Evolutionary conservation across 2,888 invertebrate species (phyloP).

Genomic region (Glaucopsyche alexis): DNA sequence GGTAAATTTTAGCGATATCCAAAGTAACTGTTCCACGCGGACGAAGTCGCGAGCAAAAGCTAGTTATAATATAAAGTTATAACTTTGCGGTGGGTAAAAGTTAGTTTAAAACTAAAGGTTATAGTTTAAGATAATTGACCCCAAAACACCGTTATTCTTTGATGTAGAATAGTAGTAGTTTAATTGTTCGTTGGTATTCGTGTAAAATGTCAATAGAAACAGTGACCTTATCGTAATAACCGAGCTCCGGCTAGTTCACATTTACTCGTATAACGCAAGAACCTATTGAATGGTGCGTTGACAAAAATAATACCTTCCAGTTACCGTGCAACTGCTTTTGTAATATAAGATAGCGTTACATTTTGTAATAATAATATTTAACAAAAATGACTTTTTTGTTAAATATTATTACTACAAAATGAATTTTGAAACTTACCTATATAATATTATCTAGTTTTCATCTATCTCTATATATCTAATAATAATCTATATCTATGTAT

Average conservation of each 20-base stretch:
- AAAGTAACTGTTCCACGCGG: too few species aligned
- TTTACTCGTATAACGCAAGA: constrained; percentile 21
- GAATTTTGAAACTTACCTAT: too few species aligned
- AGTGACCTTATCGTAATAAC: constrained; percentile 19
- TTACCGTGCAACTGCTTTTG: constrained; percentile 1
- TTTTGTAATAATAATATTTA: background rate
- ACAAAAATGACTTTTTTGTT: background rate
- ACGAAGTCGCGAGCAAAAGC: too few species aligned
- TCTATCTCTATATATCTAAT: too few species aligned
- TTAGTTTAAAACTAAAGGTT: background rate
- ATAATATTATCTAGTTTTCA: too few species aligned
- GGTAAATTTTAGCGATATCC: too few species aligned
- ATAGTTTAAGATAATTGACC: background rate
- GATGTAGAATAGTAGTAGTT: background rate
- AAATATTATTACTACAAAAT: too few species aligned
- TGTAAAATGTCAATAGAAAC: constrained; percentile 27
- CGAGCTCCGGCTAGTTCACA: background rate
- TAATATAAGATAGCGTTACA: background rate
- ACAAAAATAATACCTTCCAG: constrained; percentile 15
- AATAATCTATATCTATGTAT: too few species aligned
- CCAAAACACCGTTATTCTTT: constrained; percentile 5
- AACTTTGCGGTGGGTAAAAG: background rate
- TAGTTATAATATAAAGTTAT: background rate
- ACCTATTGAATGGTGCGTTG: background rate
- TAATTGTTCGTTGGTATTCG: constrained; percentile 12